Percentiles rank a stretch among this genome's conserved stretches.
Evolutionary conservation across 2,113 vertebrate species (phyloP).

Genomic region (Sebastes fasciatus): DNA sequence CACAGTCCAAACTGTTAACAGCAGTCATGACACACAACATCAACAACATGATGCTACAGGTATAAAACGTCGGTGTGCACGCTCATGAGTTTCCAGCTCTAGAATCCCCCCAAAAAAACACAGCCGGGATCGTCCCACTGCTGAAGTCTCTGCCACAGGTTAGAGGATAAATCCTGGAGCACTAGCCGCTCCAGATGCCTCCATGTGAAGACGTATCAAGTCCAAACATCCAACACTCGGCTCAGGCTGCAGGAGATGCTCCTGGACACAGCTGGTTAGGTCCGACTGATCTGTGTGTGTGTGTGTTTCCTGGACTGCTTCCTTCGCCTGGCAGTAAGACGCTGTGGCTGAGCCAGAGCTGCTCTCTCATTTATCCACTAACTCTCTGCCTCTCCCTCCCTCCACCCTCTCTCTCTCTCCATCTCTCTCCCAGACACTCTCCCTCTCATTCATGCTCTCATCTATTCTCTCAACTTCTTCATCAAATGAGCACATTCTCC

Average conservation of each 20-base stretch:
- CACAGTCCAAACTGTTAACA: conserved; percentile 59
- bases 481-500: conserved; percentile 17
- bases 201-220: conserved; percentile 40
- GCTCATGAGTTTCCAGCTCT: neutral
- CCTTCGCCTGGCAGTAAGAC: conserved; percentile 62
- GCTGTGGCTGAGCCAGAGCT: conserved; percentile 70
- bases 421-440: conserved; percentile 36
- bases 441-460: conserved; percentile 18
- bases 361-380: conserved; percentile 70
- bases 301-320: conserved; percentile 55
- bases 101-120: neutral
- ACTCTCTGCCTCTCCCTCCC: conserved; percentile 47
- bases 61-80: conserved; percentile 2
- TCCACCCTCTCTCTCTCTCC: neutral
- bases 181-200: conserved; percentile 29
- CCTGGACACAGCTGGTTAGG: conserved; percentile 69
- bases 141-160: conserved; percentile 52
- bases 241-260: conserved; percentile 55
- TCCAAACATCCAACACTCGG: conserved; percentile 49
- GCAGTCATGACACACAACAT: conserved; percentile 44
- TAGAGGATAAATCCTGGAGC: conserved; percentile 52
- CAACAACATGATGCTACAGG: conserved; percentile 44
- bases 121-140: conserved; percentile 33
- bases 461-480: conserved; percentile 34
- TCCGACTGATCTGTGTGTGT: conserved; percentile 37